Evolutionary conservation across 2,888 invertebrate species (phyloP).

Genomic region (Brachypalpus laphriformis): DNA sequence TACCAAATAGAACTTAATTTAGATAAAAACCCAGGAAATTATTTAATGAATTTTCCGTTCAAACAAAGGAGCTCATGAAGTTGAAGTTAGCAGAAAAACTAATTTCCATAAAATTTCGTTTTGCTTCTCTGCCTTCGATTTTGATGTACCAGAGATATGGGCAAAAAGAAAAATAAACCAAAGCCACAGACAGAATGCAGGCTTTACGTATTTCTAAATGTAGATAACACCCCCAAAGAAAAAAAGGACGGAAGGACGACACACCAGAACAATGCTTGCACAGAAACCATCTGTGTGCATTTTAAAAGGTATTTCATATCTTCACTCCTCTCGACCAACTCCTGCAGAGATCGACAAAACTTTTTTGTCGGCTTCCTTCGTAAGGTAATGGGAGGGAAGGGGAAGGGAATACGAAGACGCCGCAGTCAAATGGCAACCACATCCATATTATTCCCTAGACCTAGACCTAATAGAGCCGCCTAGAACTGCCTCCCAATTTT

Average conservation of each 20-base stretch:
- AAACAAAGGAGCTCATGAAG: slow-evolving; percentile 33
- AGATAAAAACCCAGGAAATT: slow-evolving; percentile 27
- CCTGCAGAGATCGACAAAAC: slow-evolving; percentile 28
- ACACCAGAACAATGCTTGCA: slow-evolving; percentile 46
- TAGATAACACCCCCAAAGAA: slow-evolving; percentile 23
- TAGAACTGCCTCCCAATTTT: slow-evolving; percentile 41
- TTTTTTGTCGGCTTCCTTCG: slow-evolving; percentile 61
- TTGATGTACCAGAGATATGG: slow-evolving; percentile 24
- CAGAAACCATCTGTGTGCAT: slow-evolving; percentile 64
- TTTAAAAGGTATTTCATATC: slow-evolving; percentile 67
- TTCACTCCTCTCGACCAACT: slow-evolving; percentile 22
- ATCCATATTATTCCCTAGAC: slow-evolving; percentile 12
- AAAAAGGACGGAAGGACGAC: slow-evolving; percentile 17
- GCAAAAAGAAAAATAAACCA: neutral
- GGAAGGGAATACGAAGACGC: slow-evolving; percentile 12
- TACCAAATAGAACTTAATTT: slow-evolving; percentile 20
- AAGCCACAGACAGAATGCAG: slow-evolving; percentile 5
- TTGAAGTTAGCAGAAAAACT: slow-evolving; percentile 38
- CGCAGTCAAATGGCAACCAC: slow-evolving; percentile 16
- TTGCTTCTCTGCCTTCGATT: slow-evolving; percentile 42
- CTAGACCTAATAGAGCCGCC: slow-evolving; percentile 16
- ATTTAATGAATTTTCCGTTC: slow-evolving; percentile 52
- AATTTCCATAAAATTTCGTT: slow-evolving; percentile 62
- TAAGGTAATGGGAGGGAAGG: slow-evolving; percentile 33
- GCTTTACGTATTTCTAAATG: slow-evolving; percentile 19